Evolutionary conservation across 2,797 vertebrate species (phyloP).

Genomic region (Nyctalus aviator): DNA sequence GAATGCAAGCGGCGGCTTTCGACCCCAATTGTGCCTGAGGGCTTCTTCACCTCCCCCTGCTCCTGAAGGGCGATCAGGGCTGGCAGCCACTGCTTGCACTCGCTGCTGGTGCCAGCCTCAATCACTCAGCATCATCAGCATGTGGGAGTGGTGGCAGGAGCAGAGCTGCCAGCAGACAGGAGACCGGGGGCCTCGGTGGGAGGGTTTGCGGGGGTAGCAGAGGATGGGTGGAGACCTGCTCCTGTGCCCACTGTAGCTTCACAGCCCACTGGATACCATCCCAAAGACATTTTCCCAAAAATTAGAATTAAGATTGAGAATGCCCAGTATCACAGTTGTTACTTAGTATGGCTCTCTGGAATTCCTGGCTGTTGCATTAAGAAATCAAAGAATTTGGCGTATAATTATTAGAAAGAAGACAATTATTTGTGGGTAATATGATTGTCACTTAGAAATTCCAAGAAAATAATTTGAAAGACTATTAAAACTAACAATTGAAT

Average conservation of each 20-base stretch:
- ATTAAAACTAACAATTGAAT: slow-evolving; percentile 29
- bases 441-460: slow-evolving; percentile 15
- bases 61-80: too few species aligned
- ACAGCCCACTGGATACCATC: not conserved
- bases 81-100: too few species aligned
- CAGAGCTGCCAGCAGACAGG: too few species aligned
- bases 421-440: not conserved
- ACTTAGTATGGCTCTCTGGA: slow-evolving; percentile 45
- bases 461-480: slow-evolving; percentile 47
- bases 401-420: not conserved
- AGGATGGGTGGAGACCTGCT: too few species aligned
- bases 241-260: too few species aligned
- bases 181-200: too few species aligned
- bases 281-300: not conserved
- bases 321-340: not conserved
- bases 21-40: too few species aligned
- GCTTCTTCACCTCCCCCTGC: too few species aligned
- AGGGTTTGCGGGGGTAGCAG: fast-evolving
- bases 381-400: slow-evolving; percentile 13
- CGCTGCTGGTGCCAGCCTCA: too few species aligned
- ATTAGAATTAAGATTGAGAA: slow-evolving; percentile 56
- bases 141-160: too few species aligned
- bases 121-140: too few species aligned
- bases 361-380: slow-evolving; percentile 31
- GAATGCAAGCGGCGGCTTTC: too few species aligned